Evolutionary conservation across 2,797 vertebrate genomes (phyloP), one percentile per base, ranked within the genome.

Genomic region (Pangasius sanitwongsei): DNA sequence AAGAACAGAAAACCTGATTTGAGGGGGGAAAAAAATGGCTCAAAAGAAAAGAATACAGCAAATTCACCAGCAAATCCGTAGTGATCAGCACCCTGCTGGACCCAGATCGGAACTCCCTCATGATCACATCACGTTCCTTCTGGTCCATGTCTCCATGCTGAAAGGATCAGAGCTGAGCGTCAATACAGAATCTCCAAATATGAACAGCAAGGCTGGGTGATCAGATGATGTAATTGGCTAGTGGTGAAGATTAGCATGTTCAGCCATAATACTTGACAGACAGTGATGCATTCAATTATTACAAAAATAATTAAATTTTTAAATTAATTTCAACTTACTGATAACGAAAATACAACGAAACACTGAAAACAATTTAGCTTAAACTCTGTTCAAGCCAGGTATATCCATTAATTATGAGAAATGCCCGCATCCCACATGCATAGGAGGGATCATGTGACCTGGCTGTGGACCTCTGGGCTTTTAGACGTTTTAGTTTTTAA

Each of bases 61-160:
- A 48, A 75, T 93, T 95, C 80, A 96, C 96, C 96, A 97, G 93
- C 25, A 97, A 88, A 89, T 96, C 96, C 7, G 96, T 97, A 69
- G 96, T 96, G 90, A 97, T 97, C 78, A 96, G 92, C n/a, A 96
- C 96, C 20, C 96, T 92, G 91, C 96, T 96, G 74, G 96, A 96
- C 1, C 96, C 96, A 0, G 96, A 96, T 44, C 95, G 92, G 91
- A 96, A 97, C 86, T 97, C 96, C 20, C 95, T 89, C 96, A 96
- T 97, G 88, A 97, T 96, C 2, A 96, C 94, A 7, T 96, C 96
- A 2, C 96, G 89, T 90, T 97, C 96, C 91, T 96, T 96, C 92
- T 96, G 96, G 92, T 96, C 96, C 96, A 96, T 97, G 77, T 96
- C 96, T 13, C 96, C 96, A 0, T 96, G 96, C 96, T 96, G 87